Evolutionary conservation across 2,113 vertebrate genomes (phyloP).

Genomic region (Vombatus ursinus): DNA sequence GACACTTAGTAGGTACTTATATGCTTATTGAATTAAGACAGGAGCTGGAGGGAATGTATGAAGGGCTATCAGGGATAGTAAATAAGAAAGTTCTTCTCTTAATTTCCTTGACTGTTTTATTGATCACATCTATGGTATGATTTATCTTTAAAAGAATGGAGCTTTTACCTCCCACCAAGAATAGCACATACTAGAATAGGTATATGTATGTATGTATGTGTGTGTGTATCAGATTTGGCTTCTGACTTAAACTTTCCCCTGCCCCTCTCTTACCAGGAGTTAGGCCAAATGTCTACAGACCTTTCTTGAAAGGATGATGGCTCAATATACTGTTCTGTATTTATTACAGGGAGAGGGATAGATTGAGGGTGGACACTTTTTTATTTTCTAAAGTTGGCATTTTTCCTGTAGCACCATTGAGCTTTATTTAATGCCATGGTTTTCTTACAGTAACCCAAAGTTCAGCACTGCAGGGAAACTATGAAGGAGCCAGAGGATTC

Average conservation of each 20-base stretch:
- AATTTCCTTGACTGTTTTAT: neutral
- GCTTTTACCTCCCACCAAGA: neutral
- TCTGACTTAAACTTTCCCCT: neutral
- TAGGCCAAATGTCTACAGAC: neutral
- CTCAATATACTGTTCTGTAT: neutral
- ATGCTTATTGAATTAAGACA: neutral
- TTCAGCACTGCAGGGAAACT: neutral
- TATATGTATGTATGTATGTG: no score
- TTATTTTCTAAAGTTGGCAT: neutral
- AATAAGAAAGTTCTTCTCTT: neutral
- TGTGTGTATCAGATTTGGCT: neutral
- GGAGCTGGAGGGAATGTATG: neutral
- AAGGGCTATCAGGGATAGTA: neutral
- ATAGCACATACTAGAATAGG: neutral
- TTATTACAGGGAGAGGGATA: neutral
- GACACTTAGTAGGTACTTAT: neutral
- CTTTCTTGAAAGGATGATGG: neutral
- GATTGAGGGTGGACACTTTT: neutral
- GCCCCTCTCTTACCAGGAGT: neutral
- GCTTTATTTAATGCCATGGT: neutral
- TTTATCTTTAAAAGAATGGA: neutral
- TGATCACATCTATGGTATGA: neutral
- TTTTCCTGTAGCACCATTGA: neutral
- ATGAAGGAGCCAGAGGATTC: neutral
- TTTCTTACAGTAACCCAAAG: conserved; percentile 10